Conservation (phyloP, 2,113 vertebrate species). For the Merops nubicus region DNA sequence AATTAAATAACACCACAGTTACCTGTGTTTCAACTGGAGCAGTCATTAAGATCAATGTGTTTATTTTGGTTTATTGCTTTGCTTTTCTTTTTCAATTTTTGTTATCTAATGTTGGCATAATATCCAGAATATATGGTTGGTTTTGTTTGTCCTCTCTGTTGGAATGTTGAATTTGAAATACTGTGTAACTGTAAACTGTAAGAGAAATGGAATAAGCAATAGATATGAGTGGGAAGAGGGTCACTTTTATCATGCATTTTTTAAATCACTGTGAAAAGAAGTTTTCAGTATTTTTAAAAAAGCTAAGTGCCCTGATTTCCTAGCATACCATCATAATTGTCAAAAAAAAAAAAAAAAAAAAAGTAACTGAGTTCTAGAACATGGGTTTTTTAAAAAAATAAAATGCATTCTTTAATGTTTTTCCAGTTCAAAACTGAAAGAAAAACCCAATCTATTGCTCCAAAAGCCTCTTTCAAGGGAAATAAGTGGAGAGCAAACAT, state of each 20-base stretch:
- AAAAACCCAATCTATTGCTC: not conserved
- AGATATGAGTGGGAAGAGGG: not conserved
- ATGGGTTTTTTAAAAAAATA: not conserved
- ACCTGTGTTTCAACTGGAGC: not conserved
- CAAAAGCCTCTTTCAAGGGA: not conserved
- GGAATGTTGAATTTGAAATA: not conserved
- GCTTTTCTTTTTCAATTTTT: not conserved
- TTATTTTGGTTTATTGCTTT: not conserved
- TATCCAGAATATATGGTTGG: accelerated
- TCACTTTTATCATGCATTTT: not conserved
- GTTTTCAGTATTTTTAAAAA: not conserved
- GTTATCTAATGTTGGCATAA: not conserved
- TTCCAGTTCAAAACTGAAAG: not conserved
- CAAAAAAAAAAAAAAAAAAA: not conserved
- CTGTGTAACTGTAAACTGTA: accelerated
- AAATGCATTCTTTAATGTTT: not conserved
- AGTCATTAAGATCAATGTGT: not conserved
- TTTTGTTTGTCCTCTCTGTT: not conserved
- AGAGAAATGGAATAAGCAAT: not conserved
- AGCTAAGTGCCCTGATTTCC: accelerated
- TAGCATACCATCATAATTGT: not conserved
- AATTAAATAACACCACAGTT: not conserved
- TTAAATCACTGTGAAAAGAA: not conserved
- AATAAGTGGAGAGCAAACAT: not conserved
- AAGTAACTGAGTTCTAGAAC: not conserved